Base-by-base conservation (phyloP, 2,113 vertebrate species). In the Lagopus muta region DNA sequence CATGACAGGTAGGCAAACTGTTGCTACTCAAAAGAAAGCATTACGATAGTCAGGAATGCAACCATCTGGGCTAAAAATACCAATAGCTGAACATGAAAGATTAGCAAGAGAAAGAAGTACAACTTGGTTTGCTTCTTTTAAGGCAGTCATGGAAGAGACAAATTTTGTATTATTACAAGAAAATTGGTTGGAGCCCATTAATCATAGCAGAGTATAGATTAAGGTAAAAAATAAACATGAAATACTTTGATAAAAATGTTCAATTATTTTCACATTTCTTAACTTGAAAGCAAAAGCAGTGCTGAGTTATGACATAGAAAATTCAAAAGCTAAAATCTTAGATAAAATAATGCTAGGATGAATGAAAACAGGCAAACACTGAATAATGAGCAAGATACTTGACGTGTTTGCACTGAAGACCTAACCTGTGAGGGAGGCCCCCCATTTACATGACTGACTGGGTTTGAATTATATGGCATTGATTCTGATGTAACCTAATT, bases 11-110 rank as follows among this genome's bases (percentile, higher is more conserved):
- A 60, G 50, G 47, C 77, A 72, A 82, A 86, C 47, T 86, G 48
- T 67, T 74, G 61, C 13, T 92, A 87, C 86, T 96, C 73, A 82
- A 82, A 72, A 86, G 52, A 66, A 87, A 24, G 13, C 92, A 96
- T 88, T 91, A 92, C 62, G 74, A 95, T 40, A 84, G 86, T 83
- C 47, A 91, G 48, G 76, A 96, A 96, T 66, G 82, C 90, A 95
- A 62, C 61, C 55, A 78, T 85, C 65, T 87, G 64, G 57, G 54
- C 60, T 89, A 93, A 79, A 91, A 89, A 92, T 66, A 66, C 64
- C 81, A 87, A 30, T 60, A 92, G 34, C 8, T 75, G 57, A 67
- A 54, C 90, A 89, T 45, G 84, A 94, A 95, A 45, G 70, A 83
- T 60, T 52, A 58, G 40, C 67, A 58, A 79, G 34, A 90, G 91